Evolutionary conservation across 2,797 vertebrate species (phyloP).

Genomic region (Megaceryle alcyon): DNA sequence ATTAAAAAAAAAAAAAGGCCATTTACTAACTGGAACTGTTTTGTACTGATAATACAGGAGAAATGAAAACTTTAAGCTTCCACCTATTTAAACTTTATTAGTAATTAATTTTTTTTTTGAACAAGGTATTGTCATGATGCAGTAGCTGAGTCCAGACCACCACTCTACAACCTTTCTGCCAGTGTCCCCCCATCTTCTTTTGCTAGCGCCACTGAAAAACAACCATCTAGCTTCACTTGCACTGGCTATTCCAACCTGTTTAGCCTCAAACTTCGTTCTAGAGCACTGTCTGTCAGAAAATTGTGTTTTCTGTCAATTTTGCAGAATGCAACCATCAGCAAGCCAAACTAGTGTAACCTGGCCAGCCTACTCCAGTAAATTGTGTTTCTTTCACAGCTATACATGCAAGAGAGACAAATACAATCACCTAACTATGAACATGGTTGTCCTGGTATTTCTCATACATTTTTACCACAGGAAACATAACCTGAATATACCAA

Average conservation of each 20-base stretch:
- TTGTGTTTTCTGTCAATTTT: accelerated
- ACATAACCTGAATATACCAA: not conserved
- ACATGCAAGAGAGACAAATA: not conserved
- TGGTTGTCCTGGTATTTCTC: not conserved
- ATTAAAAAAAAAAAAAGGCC: not conserved
- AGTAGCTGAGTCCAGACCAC: not conserved
- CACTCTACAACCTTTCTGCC: not conserved
- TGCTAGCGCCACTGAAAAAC: not conserved
- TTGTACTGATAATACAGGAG: not conserved
- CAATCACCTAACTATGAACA: not conserved
- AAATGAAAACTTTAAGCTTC: not conserved
- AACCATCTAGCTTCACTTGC: not conserved
- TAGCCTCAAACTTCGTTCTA: not conserved
- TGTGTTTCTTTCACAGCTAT: not conserved
- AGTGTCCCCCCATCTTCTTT: not conserved
- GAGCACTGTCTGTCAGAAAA: not conserved
- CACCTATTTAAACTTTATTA: not conserved
- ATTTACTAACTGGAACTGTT: not conserved
- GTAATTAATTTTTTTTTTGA: not conserved
- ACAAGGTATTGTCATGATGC: not conserved
- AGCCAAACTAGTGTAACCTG: not conserved
- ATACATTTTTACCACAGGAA: not conserved
- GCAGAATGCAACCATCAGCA: not conserved
- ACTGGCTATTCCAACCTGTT: not conserved
- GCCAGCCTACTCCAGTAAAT: not conserved